These are phyloP conservation scores for Pangasius macronema DNA, from an alignment of 2,797 vertebrate species.

Conservation along the genomic window DNA sequence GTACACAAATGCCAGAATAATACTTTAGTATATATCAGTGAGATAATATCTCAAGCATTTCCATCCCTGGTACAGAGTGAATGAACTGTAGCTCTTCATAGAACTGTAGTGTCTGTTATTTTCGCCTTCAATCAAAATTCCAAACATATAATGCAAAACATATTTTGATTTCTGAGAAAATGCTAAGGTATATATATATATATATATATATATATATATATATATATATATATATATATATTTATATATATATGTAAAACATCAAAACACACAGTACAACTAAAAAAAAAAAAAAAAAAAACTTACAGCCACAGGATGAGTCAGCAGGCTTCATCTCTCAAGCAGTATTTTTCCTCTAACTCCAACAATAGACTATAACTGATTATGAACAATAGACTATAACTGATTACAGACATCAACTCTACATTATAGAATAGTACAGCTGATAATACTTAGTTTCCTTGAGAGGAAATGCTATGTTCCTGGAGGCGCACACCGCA, in stretches of 20 bases:
- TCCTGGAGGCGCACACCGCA: slow-evolving; percentile 36
- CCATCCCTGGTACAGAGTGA: neutral
- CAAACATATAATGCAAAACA: slow-evolving; percentile 5
- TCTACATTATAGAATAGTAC: slow-evolving; percentile 17
- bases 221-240: too few species aligned
- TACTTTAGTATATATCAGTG: neutral
- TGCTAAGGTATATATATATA: neutral
- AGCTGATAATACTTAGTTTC: slow-evolving; percentile 47
- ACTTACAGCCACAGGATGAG: slow-evolving; percentile 40
- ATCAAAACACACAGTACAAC: slow-evolving; percentile 14
- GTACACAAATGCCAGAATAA: neutral
- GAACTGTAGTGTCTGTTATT: slow-evolving; percentile 19
- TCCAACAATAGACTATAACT: slow-evolving; percentile 44
- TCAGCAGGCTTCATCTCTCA: slow-evolving; percentile 39
- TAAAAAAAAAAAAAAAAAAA: too few species aligned
- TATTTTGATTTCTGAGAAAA: neutral
- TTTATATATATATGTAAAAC: slow-evolving; percentile 10
- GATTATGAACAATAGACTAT: slow-evolving; percentile 56
- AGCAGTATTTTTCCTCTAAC: slow-evolving; percentile 40
- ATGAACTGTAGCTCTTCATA: neutral
- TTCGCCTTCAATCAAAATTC: neutral
- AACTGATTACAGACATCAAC: slow-evolving; percentile 56
- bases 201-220: too few species aligned
- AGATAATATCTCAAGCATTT: neutral
- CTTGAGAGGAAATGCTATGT: slow-evolving; percentile 38